Evolutionary conservation across 1,140 invertebrate genomes (phyloP).

Genomic region (Musca domestica): DNA sequence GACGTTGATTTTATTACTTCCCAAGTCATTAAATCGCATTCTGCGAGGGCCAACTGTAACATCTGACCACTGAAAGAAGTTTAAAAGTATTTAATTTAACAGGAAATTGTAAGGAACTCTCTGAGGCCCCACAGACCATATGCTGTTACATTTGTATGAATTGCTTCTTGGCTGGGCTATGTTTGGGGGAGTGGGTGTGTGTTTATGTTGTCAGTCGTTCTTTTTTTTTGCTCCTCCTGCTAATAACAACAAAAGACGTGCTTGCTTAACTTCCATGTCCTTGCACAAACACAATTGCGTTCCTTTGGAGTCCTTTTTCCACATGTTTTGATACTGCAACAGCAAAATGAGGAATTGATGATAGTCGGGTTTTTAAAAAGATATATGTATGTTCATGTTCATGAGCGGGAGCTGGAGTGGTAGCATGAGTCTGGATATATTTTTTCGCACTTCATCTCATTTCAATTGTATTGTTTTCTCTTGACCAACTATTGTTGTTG

Average conservation of each 20-base stretch:
- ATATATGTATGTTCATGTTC: not conserved
- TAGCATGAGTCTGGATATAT: not conserved
- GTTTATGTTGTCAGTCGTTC: too few relatives aligned
- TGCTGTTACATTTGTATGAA: not conserved
- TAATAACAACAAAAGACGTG: slow-evolving; percentile 8
- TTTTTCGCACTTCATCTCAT: not conserved
- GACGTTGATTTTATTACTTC: too few relatives aligned
- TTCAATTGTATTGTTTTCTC: slow-evolving; percentile 3
- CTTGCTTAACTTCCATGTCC: slow-evolving; percentile 9
- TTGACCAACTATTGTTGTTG: not conserved
- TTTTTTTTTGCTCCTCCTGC: not conserved
- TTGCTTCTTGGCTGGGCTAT: too few relatives aligned
- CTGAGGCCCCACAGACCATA: not conserved
- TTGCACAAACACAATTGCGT: not conserved
- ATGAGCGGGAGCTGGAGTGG: not conserved
- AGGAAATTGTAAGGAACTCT: slow-evolving; percentile 12
- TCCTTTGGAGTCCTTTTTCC: too few relatives aligned
- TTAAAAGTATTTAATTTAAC: slow-evolving; percentile 20
- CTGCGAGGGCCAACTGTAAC: too few relatives aligned
- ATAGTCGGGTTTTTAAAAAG: not conserved
- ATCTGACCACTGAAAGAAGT: not conserved
- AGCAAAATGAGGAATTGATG: not conserved
- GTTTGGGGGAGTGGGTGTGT: too few relatives aligned
- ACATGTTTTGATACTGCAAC: too few relatives aligned
- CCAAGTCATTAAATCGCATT: too few relatives aligned